Evolutionary conservation across 1,140 invertebrate genomes (phyloP).

Genomic region (Anastatus disparis): DNA sequence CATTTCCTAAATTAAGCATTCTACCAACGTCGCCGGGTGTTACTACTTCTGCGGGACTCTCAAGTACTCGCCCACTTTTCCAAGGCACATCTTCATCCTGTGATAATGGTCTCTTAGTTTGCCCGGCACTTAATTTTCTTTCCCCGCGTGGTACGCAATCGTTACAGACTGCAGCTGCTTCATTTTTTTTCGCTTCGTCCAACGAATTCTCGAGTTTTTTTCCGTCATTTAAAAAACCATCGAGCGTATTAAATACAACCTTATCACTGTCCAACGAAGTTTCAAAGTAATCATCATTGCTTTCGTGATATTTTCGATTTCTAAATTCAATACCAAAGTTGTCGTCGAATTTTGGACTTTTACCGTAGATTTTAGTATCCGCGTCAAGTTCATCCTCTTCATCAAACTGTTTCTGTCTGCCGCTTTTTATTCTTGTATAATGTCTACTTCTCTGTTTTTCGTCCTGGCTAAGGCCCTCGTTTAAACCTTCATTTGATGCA

Average conservation of each 20-base stretch:
- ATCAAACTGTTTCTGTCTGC: constrained; percentile 59
- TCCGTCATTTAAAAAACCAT: constrained; percentile 60
- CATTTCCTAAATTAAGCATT: constrained; percentile 64
- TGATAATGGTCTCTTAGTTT: constrained; percentile 60
- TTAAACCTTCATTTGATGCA: constrained; percentile 55
- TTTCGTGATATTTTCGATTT: background rate
- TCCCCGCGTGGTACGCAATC: constrained; percentile 47
- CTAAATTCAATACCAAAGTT: constrained; percentile 47
- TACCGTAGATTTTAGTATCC: constrained; percentile 60
- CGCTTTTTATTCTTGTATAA: constrained; percentile 54
- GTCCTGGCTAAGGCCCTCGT: constrained; percentile 43
- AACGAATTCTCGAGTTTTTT: constrained; percentile 41
- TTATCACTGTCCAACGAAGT: constrained; percentile 41
- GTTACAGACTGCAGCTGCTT: no score
- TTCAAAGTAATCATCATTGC: constrained; percentile 45
- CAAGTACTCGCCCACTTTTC: constrained; percentile 54
- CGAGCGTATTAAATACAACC: constrained; percentile 63
- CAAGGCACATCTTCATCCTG: constrained; percentile 60
- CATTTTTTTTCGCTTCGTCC: constrained; percentile 22
- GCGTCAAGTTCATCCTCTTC: constrained; percentile 60
- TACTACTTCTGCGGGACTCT: constrained; percentile 54
- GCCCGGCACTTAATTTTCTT: constrained; percentile 53
- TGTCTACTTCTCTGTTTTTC: constrained; percentile 49
- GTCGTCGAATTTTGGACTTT: constrained; percentile 65
- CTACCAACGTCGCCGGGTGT: constrained; percentile 64